Conservation (phyloP, 2,888 invertebrate species). For the Neria commutata region DNA sequence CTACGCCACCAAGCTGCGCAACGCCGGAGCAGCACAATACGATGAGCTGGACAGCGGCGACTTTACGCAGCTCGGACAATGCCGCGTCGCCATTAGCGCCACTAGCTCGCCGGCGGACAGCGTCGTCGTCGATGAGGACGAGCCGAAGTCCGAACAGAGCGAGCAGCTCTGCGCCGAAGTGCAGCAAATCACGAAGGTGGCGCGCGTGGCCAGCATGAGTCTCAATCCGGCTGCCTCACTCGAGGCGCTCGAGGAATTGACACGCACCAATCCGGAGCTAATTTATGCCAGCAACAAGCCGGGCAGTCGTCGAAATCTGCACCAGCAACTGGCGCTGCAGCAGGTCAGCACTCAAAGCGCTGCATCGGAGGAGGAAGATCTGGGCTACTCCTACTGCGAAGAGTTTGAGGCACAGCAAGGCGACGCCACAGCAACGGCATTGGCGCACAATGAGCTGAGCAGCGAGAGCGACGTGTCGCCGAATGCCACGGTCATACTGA, state of each 20-base stretch:
- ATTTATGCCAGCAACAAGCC: slow-evolving; percentile 39
- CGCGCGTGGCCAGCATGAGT: background rate
- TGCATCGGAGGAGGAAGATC: slow-evolving; percentile 47
- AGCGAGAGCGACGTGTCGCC: slow-evolving; percentile 31
- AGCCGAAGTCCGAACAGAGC: slow-evolving; percentile 25
- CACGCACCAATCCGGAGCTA: slow-evolving; percentile 50
- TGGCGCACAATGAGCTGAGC: background rate
- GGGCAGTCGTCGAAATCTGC: slow-evolving; percentile 35
- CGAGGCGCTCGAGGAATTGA: slow-evolving; percentile 51
- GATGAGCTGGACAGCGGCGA: slow-evolving; percentile 1
- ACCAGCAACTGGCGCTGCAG: slow-evolving; percentile 22
- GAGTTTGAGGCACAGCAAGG: slow-evolving; percentile 43
- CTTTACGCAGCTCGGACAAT: background rate
- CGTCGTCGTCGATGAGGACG: background rate
- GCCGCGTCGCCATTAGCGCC: background rate
- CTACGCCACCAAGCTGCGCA: slow-evolving; percentile 13
- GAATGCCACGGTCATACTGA: slow-evolving; percentile 35
- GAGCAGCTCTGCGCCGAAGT: slow-evolving; percentile 24
- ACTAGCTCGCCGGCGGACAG: background rate
- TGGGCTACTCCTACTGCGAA: slow-evolving; percentile 53
- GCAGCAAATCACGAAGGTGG: slow-evolving; percentile 22
- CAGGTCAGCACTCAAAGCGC: background rate
- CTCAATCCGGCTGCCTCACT: slow-evolving; percentile 52
- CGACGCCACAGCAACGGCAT: slow-evolving; percentile 12
- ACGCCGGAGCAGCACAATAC: background rate